A percentile compares a stretch with the other conserved stretches of the same genome.
These are phyloP conservation scores for Lysandra coridon DNA, from an alignment of 2,888 invertebrate species.

Conservation along the genomic window DNA sequence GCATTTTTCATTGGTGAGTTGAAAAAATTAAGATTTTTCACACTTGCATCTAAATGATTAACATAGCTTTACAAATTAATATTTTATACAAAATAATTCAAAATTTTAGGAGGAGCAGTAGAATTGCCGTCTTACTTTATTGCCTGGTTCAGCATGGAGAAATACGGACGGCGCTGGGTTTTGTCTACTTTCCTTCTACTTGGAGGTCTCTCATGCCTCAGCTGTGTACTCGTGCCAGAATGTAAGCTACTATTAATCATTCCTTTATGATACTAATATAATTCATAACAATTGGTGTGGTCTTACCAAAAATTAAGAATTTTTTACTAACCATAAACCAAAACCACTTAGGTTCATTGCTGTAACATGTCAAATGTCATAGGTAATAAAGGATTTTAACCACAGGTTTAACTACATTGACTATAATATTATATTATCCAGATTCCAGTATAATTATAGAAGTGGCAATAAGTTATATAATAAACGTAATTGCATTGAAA, in stretches of 20 bases:
- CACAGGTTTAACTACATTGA: no score
- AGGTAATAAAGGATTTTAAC: no score
- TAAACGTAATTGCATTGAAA: no score
- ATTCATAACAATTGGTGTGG: no score
- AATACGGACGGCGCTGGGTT: constrained; percentile 83
- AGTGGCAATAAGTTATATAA: no score
- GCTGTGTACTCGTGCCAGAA: constrained; percentile 84
- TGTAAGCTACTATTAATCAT: constrained; percentile 56
- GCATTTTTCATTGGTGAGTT: constrained; percentile 83
- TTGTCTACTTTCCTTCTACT: constrained; percentile 82
- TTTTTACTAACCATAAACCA: no score
- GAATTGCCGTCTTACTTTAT: constrained; percentile 84
- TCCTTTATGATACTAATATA: no score
- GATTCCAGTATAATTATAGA: no score
- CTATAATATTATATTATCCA: no score
- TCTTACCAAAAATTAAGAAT: no score
- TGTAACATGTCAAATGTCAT: no score
- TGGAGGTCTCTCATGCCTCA: constrained; percentile 83
- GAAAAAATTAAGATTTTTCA: neutral
- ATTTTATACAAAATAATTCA: constrained; percentile 14
- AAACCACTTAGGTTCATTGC: no score
- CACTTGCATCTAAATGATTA: neutral
- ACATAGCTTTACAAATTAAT: neutral
- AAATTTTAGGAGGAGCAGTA: constrained; percentile 79
- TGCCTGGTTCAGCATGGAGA: constrained; percentile 84